Conservation (phyloP, 2,113 vertebrate genomes). For the Muntiacus reevesi region DNA sequence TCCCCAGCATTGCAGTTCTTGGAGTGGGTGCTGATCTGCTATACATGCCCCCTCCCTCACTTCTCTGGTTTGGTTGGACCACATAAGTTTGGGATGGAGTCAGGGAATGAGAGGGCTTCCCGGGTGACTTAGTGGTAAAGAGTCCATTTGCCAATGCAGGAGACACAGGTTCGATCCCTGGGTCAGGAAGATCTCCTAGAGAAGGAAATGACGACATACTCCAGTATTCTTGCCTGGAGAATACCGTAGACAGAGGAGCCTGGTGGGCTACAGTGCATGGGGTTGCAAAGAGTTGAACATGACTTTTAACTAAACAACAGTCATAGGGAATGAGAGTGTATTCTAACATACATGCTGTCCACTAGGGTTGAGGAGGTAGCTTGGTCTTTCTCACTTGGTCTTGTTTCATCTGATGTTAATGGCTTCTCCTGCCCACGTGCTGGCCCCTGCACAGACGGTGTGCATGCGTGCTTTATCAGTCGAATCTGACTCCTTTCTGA, state of each 20-base stretch:
- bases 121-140: background rate
- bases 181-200: background rate
- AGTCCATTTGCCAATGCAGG: background rate
- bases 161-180: background rate
- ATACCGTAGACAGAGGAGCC: background rate
- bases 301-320: background rate
- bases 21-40: background rate
- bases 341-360: background rate
- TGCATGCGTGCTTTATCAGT: background rate
- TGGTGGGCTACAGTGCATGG: background rate
- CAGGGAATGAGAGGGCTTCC: background rate
- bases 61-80: background rate
- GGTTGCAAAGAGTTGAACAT: background rate
- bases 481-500: background rate
- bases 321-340: background rate
- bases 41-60: accelerated
- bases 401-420: background rate
- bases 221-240: background rate
- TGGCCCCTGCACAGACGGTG: background rate
- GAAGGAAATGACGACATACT: background rate
- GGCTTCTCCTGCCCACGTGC: accelerated
- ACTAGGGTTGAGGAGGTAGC: background rate
- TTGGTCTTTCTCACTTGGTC: background rate
- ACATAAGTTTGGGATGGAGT: background rate
- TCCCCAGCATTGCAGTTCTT: too few relatives aligned